Base-by-base conservation (phyloP, 2,797 vertebrate genomes). In the Pseudotriccus pelzelni region DNA sequence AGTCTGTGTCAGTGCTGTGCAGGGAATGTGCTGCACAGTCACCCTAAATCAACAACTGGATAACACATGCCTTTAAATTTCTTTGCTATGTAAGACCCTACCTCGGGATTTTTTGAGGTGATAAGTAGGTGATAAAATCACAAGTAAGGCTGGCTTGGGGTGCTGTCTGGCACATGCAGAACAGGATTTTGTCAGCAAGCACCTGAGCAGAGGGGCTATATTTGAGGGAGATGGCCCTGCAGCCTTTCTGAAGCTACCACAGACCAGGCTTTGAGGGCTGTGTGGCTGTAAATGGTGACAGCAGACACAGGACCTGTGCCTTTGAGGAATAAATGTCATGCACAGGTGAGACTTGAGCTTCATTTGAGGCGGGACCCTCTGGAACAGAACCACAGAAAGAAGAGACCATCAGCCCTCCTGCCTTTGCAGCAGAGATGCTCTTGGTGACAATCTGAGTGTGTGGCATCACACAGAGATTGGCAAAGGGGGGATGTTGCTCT, bases 401-500 rank as follows among this genome's bases (percentile, higher is more conserved):
- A 60, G 39, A 64, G 49, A 28, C 27, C 1, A 1, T 47, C 69
- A 32, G 25, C 6, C 6, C 36, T 16, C 17, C 11, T 43, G 27
- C 8, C 2, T 14, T 8, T 27, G 50, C 52, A 50, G 30, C 46
- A 23, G 75, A 12, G 15, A 9, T 0, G 2, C 3, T 60, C 34
- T 4, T 44, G 50, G 34, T 84, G 69, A 59, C 58, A 37, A 3
- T 3, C 13, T 6, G 44, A 10, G 5, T 14, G 37, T 6, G 64
- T 69, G 55, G 67, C 68, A 52, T 39, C 36, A 41, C 93, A 72
- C 63, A 34, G 94, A 52, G 92, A 3, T 0, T 82, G 84, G 78
- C 92, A 93, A 39, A 36, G 24, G 69, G 24, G 72, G 90, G 74
- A 87, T 86, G 73, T 60, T 79, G 68, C 85, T 87, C 84, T 94